These are phyloP conservation scores for Chunga burmeisteri DNA, from an alignment of 2,113 vertebrate genomes.

Conservation along the genomic window DNA sequence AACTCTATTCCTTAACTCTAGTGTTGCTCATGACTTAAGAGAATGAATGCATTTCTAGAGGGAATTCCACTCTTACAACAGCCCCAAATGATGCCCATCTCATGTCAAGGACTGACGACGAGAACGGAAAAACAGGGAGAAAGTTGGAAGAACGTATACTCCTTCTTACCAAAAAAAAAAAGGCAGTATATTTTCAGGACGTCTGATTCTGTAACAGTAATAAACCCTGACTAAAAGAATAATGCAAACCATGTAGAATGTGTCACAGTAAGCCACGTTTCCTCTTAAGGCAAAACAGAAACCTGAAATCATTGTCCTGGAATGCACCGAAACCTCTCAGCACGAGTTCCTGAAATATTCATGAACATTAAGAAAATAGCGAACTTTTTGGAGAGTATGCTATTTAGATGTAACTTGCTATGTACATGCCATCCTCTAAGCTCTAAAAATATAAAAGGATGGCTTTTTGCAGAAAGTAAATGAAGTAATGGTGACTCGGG, in stretches of 20 bases:
- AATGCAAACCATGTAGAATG: neutral
- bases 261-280: neutral
- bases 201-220: neutral
- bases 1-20: neutral
- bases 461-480: neutral
- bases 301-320: slow-evolving; percentile 44
- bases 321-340: slow-evolving; percentile 22
- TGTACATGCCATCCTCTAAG: neutral
- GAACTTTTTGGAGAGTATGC: neutral
- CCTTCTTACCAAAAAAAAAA: neutral
- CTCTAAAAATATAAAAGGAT: neutral
- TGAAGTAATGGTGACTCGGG: neutral
- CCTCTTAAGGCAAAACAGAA: slow-evolving; percentile 5
- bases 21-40: neutral
- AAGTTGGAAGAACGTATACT: neutral
- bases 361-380: slow-evolving; percentile 14
- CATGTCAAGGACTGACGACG: neutral
- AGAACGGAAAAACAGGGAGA: neutral
- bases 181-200: neutral
- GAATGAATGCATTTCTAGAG: neutral
- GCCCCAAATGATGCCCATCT: neutral
- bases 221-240: neutral
- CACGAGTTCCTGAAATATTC: slow-evolving; percentile 32
- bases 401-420: neutral
- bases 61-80: neutral